Evolutionary conservation across 2,888 invertebrate species (phyloP).

Genomic region (Sussaba pulchella): DNA sequence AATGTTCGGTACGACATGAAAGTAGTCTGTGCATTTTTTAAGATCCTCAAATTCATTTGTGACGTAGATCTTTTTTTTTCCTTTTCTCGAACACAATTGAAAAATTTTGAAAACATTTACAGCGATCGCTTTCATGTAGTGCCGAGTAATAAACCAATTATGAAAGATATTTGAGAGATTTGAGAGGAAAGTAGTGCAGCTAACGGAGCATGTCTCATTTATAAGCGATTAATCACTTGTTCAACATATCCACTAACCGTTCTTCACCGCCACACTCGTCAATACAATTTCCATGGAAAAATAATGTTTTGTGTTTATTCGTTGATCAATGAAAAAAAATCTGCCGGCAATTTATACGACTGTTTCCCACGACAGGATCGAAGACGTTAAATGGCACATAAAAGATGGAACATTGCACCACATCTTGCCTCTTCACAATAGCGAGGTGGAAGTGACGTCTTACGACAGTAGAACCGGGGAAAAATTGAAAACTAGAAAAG

Average conservation of each 20-base stretch:
- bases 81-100: too few relatives aligned
- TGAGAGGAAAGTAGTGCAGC: too few relatives aligned
- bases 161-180: too few relatives aligned
- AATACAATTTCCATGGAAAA: constrained; percentile 19
- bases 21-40: too few relatives aligned
- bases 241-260: constrained; percentile 26
- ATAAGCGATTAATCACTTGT: constrained; percentile 11
- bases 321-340: not conserved
- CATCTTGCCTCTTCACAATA: constrained; percentile 81
- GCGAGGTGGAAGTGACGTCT: constrained; percentile 81
- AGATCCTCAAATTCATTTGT: too few relatives aligned
- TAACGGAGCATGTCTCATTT: too few relatives aligned
- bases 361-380: constrained; percentile 73
- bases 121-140: too few relatives aligned
- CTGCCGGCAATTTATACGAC: not conserved
- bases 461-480: constrained; percentile 82
- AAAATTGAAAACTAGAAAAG: constrained; percentile 78
- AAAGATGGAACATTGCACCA: constrained; percentile 82
- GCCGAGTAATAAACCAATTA: too few relatives aligned
- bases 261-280: constrained; percentile 9
- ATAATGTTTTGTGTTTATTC: not conserved
- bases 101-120: too few relatives aligned
- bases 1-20: too few relatives aligned
- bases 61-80: not conserved
- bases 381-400: constrained; percentile 82